A percentile compares a stretch with the other conserved stretches of the same genome.
Conservation (phyloP, 2,888 invertebrate genomes). For the Congeria kusceri region DNA sequence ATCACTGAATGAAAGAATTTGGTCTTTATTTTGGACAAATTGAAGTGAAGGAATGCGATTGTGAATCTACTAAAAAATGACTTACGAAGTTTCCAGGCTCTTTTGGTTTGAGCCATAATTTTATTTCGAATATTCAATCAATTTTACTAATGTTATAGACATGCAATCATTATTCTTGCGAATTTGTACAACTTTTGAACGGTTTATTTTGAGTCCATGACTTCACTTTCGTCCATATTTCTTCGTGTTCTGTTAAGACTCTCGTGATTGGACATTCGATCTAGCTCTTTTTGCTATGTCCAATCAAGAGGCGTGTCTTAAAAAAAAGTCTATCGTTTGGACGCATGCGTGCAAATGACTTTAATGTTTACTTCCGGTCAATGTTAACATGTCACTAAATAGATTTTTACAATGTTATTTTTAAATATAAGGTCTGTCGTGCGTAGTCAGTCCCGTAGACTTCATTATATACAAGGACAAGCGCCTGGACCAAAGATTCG, state of each 20-base stretch:
- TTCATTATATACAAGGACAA: conserved; percentile 86
- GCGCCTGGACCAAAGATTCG: conserved; percentile 86
- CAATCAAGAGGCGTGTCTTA: conserved; percentile 9
- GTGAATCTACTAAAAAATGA: conserved; percentile 75
- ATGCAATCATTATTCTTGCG: too few relatives aligned
- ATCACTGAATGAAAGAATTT: too few relatives aligned
- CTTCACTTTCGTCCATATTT: conserved; percentile 32
- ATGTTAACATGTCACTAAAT: neutral
- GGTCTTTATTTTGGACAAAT: too few relatives aligned
- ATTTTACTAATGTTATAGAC: too few relatives aligned
- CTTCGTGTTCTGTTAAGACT: conserved; percentile 6
- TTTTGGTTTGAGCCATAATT: conserved; percentile 86
- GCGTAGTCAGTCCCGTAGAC: conserved; percentile 26
- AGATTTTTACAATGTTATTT: conserved; percentile 4
- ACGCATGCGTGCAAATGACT: neutral
- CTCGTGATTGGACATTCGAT: conserved; percentile 32
- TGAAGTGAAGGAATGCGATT: too few relatives aligned
- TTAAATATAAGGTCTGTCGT: conserved; percentile 22
- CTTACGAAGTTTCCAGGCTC: conserved; percentile 95
- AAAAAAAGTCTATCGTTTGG: too few relatives aligned
- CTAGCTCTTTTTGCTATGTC: conserved; percentile 1
- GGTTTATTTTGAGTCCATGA: conserved; percentile 25
- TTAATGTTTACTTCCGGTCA: conserved; percentile 62
- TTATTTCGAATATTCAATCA: neutral
- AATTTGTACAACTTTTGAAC: too few relatives aligned